Percentiles rank a stretch among this genome's conserved stretches.
Evolutionary conservation across 2,888 invertebrate species (phyloP).

Genomic region (Trissoscelio sp.): DNA sequence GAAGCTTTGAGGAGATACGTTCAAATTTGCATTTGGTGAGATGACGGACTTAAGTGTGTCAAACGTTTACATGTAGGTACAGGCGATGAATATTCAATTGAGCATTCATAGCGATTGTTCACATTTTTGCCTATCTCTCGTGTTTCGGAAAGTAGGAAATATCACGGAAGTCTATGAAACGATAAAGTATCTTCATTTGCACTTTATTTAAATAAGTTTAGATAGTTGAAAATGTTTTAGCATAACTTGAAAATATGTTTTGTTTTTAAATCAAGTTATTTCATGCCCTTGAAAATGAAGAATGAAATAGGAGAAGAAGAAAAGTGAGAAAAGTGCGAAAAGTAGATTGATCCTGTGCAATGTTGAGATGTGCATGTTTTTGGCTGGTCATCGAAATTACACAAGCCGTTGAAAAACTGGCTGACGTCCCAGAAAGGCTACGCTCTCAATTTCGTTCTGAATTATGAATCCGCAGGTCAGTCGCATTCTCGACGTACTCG

Average conservation of each 20-base stretch:
- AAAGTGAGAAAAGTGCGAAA: background rate
- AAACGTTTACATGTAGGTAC: slow-evolving; percentile 8
- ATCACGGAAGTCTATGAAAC: background rate
- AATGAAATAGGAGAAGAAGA: too few species aligned
- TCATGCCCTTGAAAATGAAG: too few species aligned
- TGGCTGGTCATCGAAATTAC: slow-evolving; percentile 22
- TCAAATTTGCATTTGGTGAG: slow-evolving; percentile 27
- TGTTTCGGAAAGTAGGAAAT: background rate
- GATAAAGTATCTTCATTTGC: background rate
- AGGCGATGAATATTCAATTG: slow-evolving; percentile 12
- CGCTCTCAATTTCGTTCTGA: slow-evolving; percentile 55
- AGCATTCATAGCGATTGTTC: slow-evolving; percentile 7
- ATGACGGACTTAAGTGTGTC: slow-evolving; percentile 25
- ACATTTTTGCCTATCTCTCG: background rate
- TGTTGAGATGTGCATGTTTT: slow-evolving; percentile 1
- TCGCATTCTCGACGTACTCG: slow-evolving; percentile 77
- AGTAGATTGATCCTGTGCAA: background rate
- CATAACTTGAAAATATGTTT: too few species aligned
- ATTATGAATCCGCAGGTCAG: slow-evolving; percentile 79
- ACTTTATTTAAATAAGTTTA: too few species aligned
- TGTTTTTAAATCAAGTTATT: too few species aligned
- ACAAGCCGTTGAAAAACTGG: slow-evolving; percentile 71
- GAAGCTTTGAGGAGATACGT: slow-evolving; percentile 15
- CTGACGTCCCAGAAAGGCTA: slow-evolving; percentile 73
- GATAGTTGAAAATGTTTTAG: background rate